These are phyloP conservation scores for Cynodonichthys magdalenae DNA, from an alignment of 2,797 vertebrate genomes.

Conservation along the genomic window DNA sequence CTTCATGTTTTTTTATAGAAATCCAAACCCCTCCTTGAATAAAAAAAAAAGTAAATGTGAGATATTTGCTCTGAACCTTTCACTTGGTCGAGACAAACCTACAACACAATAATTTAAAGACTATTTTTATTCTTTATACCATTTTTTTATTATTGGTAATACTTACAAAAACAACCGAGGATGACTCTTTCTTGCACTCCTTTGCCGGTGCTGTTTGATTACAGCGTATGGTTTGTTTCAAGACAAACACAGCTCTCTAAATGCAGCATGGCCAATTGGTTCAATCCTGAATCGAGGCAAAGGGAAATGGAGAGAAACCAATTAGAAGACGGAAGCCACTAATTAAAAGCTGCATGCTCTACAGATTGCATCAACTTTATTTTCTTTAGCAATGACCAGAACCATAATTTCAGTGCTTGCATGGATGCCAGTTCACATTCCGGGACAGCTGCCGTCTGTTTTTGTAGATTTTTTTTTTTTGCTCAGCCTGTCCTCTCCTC, in stretches of 20 bases:
- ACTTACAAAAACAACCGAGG: constrained; percentile 50
- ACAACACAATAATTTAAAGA: constrained; percentile 5
- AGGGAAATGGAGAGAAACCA: constrained; percentile 70
- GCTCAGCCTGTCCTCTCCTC: constrained; percentile 56
- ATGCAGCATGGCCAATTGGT: constrained; percentile 74
- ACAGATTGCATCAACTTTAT: constrained; percentile 83
- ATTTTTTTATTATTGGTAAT: not conserved
- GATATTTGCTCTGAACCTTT: not conserved
- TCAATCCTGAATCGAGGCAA: constrained; percentile 64
- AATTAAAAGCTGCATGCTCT: constrained; percentile 83
- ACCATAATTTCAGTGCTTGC: constrained; percentile 73
- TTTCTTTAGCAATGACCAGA: constrained; percentile 74
- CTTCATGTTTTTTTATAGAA: not conserved
- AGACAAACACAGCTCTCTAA: constrained; percentile 80
- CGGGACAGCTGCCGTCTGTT: constrained; percentile 65
- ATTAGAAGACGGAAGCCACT: constrained; percentile 85
- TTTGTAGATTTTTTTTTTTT: constrained; percentile 45
- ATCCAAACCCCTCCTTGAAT: not conserved
- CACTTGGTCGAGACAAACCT: constrained; percentile 11
- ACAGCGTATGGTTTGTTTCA: constrained; percentile 73
- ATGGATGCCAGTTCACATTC: constrained; percentile 69
- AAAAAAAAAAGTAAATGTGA: constrained; percentile 4
- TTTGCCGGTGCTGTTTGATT: constrained; percentile 68
- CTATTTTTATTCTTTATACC: too few species aligned
- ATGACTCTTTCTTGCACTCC: constrained; percentile 33